Conservation (phyloP, 2,888 invertebrate genomes). For the Onthophagus sagittarius region DNA sequence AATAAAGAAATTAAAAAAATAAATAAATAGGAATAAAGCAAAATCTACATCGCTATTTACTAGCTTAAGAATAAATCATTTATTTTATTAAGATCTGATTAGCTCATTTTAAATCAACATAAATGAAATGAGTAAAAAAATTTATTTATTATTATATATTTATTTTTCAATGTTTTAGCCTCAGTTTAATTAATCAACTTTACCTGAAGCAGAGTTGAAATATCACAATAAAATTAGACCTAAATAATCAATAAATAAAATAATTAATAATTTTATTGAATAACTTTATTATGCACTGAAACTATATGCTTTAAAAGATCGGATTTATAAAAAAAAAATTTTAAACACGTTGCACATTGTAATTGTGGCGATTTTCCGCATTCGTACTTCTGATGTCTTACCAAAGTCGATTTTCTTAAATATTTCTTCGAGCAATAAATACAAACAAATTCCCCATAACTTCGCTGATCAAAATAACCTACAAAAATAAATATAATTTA, state of each 20-base stretch:
- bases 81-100: no score
- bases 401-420: conserved; percentile 22
- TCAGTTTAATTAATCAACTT: no score
- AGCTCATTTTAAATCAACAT: no score
- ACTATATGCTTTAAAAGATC: conserved; percentile 12
- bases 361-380: conserved; percentile 15
- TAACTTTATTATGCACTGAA: not conserved
- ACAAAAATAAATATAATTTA: not conserved
- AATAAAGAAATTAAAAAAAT: no score
- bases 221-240: not conserved
- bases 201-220: no score
- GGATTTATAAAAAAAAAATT: conserved; percentile 12
- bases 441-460: conserved; percentile 1
- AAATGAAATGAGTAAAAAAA: no score
- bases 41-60: no score
- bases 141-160: no score
- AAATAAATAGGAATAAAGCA: no score
- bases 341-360: conserved; percentile 15
- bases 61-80: no score
- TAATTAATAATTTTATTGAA: not conserved
- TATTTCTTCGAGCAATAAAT: conserved; percentile 11
- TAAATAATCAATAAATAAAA: no score
- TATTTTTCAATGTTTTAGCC: no score
- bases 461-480: not conserved
- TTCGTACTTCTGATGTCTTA: conserved; percentile 17